These are phyloP conservation scores for Glaucomys volans DNA, from an alignment of 2,113 vertebrate genomes.

Conservation along the genomic window DNA sequence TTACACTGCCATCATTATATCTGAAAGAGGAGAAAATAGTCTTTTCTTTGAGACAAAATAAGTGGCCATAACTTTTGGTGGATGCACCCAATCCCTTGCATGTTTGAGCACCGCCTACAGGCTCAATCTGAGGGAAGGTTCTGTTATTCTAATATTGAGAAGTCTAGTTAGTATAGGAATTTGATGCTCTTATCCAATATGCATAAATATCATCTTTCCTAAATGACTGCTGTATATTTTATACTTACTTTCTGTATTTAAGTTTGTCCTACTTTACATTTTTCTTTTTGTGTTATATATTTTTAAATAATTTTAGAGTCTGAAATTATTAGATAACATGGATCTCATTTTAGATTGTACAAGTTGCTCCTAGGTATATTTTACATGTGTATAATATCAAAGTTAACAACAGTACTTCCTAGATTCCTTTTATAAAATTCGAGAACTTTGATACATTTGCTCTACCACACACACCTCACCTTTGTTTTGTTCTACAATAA, in stretches of 20 bases:
- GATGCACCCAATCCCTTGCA: accelerated
- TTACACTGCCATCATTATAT: background rate
- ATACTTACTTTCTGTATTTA: background rate
- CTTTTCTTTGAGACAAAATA: background rate
- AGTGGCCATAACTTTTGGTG: accelerated
- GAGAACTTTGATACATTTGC: background rate
- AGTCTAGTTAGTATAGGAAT: background rate
- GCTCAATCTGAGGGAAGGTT: background rate
- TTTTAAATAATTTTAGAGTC: background rate
- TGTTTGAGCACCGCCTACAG: too few species aligned
- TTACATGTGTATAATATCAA: background rate
- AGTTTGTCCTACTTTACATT: background rate
- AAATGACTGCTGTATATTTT: background rate
- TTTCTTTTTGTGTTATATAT: background rate
- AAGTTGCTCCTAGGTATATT: background rate
- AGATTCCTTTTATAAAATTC: background rate
- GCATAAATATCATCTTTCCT: too few species aligned
- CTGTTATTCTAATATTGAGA: background rate
- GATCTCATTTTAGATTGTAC: background rate
- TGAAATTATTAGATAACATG: background rate
- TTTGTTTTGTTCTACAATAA: background rate
- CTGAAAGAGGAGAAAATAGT: background rate
- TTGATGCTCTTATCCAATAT: background rate
- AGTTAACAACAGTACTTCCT: background rate
- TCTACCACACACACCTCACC: background rate